Percentiles rank a stretch among this genome's conserved stretches.
Conservation (phyloP, 2,888 invertebrate species). For the Trichogramma evanescens region DNA sequence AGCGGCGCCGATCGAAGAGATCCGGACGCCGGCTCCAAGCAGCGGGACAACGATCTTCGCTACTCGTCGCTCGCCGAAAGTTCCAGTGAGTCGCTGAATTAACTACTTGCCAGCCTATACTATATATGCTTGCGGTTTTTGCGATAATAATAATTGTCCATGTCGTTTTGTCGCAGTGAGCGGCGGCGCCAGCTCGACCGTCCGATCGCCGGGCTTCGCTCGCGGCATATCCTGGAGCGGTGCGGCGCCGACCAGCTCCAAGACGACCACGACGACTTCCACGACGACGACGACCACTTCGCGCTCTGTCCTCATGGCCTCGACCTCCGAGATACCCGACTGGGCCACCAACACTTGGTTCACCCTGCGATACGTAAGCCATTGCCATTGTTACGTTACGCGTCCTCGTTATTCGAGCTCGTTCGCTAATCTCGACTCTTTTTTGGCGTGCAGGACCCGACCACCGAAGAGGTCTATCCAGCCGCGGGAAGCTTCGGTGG, state of each 20-base stretch:
- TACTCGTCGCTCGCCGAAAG: no score
- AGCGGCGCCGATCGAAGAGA: no score
- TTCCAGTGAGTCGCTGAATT: no score
- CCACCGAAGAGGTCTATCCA: slow-evolving; percentile 49
- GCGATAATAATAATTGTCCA: no score
- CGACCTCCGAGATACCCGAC: slow-evolving; percentile 34
- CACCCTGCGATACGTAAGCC: slow-evolving; percentile 32
- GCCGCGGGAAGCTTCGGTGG: slow-evolving; percentile 51
- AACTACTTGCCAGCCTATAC: no score
- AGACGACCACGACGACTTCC: slow-evolving; percentile 36
- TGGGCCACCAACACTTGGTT: slow-evolving; percentile 39
- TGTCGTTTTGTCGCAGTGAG: no score
- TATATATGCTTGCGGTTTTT: no score
- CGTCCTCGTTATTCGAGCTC: not conserved
- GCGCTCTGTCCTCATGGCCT: not conserved
- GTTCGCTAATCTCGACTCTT: not conserved
- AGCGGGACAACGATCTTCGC: no score
- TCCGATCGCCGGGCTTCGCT: slow-evolving; percentile 49
- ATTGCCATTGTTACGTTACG: not conserved
- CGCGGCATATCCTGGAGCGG: slow-evolving; percentile 50
- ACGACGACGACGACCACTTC: slow-evolving; percentile 21
- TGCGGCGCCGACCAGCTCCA: slow-evolving; percentile 34
- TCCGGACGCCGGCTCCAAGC: no score
- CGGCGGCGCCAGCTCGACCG: no score
- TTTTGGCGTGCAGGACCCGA: slow-evolving; percentile 28